Base-by-base conservation (phyloP, 92 coral and sea anemone genomes). In the Blastomussa wellsi region DNA sequence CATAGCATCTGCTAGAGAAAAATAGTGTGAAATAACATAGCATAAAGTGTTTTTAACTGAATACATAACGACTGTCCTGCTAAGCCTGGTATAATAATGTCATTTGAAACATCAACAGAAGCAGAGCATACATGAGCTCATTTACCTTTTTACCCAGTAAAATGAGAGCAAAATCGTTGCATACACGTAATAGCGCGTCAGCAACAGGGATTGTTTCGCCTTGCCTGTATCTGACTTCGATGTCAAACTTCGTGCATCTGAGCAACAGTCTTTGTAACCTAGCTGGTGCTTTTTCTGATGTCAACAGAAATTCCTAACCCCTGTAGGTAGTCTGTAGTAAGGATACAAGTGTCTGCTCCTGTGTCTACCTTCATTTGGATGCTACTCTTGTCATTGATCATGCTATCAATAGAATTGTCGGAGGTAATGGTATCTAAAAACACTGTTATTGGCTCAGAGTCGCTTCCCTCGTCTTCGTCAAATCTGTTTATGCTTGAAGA, bases 161-260 rank as follows among this genome's bases (percentile, higher is more conserved):
- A n/a, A n/a, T n/a, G n/a, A n/a, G n/a, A n/a, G n/a, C n/a, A n/a
- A n/a, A n/a, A n/a, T n/a, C n/a, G n/a, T n/a, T 17, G 53, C 89
- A 92, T 19, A 89, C 84, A 41, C 82, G 82, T 28, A 90, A 90
- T 32, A 80, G 68, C 31, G 88, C 90, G 47, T 91, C 93, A 22
- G 95, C 93, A 9, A 92, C 91, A 35, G 90, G 93, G 19, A 90
- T 92, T 41, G 83, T 36, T 82, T 82, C 69, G 37, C 95, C 93
- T 33, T 74, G 87, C 36, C 82, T 86, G 91, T 90, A 92, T 59
- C 69, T 86, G 53, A 90, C 93, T 60, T 92, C 86, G 38, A 90
- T 72, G 32, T 75, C 78, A 51, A 87, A 81, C 76, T 36, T 44
- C 59, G 81, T 24, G 72, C 86, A 48, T 65, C 69, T 42, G 24